Conservation (phyloP, 2,888 invertebrate genomes). For the Vannuccia rotundouncinata region DNA sequence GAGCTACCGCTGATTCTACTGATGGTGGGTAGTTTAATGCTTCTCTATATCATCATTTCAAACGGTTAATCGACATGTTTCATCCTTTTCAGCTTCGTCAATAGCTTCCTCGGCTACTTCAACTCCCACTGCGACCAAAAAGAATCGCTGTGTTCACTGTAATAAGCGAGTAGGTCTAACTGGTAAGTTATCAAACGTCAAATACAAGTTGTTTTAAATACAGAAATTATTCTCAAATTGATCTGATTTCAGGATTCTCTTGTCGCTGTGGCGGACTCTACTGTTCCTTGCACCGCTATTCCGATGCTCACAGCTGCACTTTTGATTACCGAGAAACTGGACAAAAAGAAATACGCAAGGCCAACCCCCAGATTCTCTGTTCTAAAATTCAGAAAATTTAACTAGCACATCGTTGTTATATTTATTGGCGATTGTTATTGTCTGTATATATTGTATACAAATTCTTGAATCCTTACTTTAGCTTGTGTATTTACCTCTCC, state of each 20-base stretch:
- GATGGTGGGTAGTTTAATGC: neutral
- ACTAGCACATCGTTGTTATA: too few relatives aligned
- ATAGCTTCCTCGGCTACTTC: neutral
- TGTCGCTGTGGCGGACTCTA: slow-evolving; percentile 96
- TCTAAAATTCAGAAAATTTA: slow-evolving; percentile 32
- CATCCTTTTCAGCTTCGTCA: neutral
- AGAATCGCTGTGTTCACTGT: slow-evolving; percentile 89
- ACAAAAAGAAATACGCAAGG: slow-evolving; percentile 88
- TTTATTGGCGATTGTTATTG: too few relatives aligned
- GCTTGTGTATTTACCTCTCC: too few relatives aligned
- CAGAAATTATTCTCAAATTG: too few relatives aligned
- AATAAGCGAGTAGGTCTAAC: slow-evolving; percentile 99
- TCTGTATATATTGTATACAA: too few relatives aligned
- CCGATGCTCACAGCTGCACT: slow-evolving; percentile 96
- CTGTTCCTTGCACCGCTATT: slow-evolving; percentile 96
- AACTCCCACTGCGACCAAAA: slow-evolving; percentile 52
- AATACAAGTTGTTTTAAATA: too few relatives aligned
- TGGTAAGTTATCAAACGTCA: too few relatives aligned
- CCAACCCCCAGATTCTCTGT: slow-evolving; percentile 68
- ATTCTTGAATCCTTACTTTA: too few relatives aligned
- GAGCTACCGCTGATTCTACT: neutral
- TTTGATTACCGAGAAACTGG: slow-evolving; percentile 98
- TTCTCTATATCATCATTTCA: neutral
- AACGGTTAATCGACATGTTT: neutral
- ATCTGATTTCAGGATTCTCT: slow-evolving; percentile 78